phyloP scores from a whole-genome alignment of 2,113 vertebrate species.

The Nibea coibor region DNA sequence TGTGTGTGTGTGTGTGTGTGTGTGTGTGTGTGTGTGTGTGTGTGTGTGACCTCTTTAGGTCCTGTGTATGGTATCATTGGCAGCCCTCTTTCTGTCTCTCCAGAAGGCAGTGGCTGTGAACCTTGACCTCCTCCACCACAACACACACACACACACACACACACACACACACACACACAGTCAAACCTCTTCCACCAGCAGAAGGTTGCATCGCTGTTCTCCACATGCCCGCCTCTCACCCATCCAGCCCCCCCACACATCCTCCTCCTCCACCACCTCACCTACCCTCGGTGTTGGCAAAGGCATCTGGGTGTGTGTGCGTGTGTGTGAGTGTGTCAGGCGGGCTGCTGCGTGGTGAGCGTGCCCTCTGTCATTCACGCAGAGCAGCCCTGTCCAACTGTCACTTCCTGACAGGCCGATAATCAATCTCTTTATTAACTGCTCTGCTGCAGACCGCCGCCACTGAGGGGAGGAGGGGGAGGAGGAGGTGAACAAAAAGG shows the following conservation, averaged over 20 bases:
- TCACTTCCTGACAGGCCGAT: constrained; percentile 94
- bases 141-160: neutral
- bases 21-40: no score
- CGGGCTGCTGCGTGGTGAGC: constrained; percentile 89
- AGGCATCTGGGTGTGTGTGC: constrained; percentile 51
- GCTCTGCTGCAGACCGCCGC: constrained; percentile 89
- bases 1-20: no score
- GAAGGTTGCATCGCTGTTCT: constrained; percentile 73
- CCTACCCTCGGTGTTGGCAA: constrained; percentile 85
- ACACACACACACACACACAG: constrained; percentile 2
- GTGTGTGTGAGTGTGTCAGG: constrained; percentile 69
- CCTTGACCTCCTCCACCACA: constrained; percentile 65
- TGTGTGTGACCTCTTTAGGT: constrained; percentile 31
- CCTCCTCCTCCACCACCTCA: constrained; percentile 39
- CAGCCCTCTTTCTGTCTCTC: constrained; percentile 25
- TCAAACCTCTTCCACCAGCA: constrained; percentile 54
- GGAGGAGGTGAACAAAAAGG: constrained; percentile 66
- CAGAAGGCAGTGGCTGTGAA: constrained; percentile 70
- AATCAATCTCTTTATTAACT: constrained; percentile 99
- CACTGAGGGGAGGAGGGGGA: constrained; percentile 72
- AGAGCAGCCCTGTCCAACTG: constrained; percentile 94
- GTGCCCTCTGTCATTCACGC: constrained; percentile 96
- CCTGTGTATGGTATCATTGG: constrained; percentile 22
- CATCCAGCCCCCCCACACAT: constrained; percentile 38
- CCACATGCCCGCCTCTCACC: constrained; percentile 65